These are phyloP conservation scores for Leptinotarsa peninsularis DNA, from an alignment of 2,888 invertebrate genomes.

Conservation along the genomic window DNA sequence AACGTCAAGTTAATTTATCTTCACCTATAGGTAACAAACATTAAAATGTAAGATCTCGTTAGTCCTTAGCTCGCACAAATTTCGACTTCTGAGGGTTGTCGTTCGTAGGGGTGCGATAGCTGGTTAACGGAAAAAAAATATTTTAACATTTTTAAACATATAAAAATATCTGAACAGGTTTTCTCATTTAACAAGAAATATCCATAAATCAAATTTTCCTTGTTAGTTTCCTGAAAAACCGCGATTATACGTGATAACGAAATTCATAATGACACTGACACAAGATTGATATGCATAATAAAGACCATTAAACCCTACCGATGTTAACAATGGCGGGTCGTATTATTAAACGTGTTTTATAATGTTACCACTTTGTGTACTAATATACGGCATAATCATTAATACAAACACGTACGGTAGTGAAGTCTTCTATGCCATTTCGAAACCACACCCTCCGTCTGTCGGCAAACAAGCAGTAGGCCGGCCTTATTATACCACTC, in stretches of 20 bases:
- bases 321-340: constrained; percentile 24
- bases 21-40: no score
- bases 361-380: constrained; percentile 48
- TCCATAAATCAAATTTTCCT: neutral
- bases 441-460: constrained; percentile 51
- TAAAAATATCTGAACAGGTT: neutral
- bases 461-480: constrained; percentile 54
- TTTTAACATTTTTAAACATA: no score
- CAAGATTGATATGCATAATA: constrained; percentile 8
- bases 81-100: no score
- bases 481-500: constrained; percentile 40
- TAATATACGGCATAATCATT: constrained; percentile 52
- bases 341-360: constrained; percentile 24
- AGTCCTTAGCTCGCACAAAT: no score
- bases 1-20: no score
- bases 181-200: neutral
- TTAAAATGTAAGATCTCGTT: no score
- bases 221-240: neutral
- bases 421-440: constrained; percentile 38
- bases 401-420: constrained; percentile 45
- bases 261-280: constrained; percentile 3
- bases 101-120: no score
- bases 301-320: constrained; percentile 16
- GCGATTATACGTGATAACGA: neutral
- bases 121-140: no score